Evolutionary conservation across 2,797 vertebrate species (phyloP).

Genomic region (Propithecus perrieri): DNA sequence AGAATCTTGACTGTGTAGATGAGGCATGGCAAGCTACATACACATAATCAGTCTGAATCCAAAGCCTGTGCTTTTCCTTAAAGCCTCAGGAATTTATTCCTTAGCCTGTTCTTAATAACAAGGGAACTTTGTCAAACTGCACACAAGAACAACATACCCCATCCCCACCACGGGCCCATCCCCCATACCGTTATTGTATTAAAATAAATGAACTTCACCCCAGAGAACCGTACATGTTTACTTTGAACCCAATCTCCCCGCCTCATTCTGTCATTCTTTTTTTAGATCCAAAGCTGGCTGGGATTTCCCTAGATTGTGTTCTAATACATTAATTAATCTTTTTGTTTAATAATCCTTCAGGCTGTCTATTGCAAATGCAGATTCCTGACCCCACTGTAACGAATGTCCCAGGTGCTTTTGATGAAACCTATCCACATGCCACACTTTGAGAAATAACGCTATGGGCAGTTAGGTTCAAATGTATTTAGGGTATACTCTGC

Average conservation of each 20-base stretch:
- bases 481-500: neutral
- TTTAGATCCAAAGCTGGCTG: neutral
- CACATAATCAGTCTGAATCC: neutral
- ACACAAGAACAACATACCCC: neutral
- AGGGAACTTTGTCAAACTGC: neutral
- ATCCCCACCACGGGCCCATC: no score
- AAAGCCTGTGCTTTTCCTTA: neutral
- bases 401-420: neutral
- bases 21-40: neutral
- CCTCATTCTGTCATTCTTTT: neutral
- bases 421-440: neutral
- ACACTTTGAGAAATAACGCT: neutral
- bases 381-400: neutral
- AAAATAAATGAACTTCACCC: neutral
- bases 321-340: neutral
- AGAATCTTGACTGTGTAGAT: neutral
- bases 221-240: neutral
- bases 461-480: neutral
- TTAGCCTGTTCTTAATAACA: neutral
- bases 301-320: neutral
- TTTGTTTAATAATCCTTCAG: neutral
- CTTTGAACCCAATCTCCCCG: neutral
- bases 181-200: neutral
- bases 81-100: neutral
- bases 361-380: neutral